Evolutionary conservation across 2,113 vertebrate genomes (phyloP).

Genomic region (Spea multiplicata): DNA sequence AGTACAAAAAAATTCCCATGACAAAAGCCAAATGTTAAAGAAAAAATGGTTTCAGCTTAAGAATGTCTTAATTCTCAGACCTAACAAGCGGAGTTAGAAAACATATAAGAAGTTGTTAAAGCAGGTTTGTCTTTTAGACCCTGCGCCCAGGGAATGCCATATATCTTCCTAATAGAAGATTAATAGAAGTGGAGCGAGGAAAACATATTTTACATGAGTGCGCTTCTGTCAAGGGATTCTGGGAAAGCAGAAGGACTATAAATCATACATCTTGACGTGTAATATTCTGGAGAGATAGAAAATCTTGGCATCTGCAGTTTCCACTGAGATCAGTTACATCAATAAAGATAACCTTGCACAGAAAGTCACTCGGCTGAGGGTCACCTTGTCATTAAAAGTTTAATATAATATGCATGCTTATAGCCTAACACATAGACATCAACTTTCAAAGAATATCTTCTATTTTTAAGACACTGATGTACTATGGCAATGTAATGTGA

Average conservation of each 20-base stretch:
- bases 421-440: background rate
- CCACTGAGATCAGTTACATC: slow-evolving; percentile 18
- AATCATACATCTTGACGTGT: background rate
- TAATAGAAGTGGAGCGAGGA: slow-evolving; percentile 13
- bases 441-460: background rate
- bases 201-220: slow-evolving; percentile 10
- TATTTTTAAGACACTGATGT: no score
- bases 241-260: slow-evolving; percentile 8
- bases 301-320: slow-evolving; percentile 8
- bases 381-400: slow-evolving; percentile 2
- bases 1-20: no score
- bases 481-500: no score
- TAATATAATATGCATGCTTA: background rate
- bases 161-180: slow-evolving; percentile 24
- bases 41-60: background rate
- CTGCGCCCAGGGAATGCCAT: slow-evolving; percentile 17
- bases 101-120: background rate
- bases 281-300: slow-evolving; percentile 20
- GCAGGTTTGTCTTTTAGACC: background rate
- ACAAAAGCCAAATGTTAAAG: no score
- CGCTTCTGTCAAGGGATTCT: slow-evolving; percentile 20
- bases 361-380: background rate
- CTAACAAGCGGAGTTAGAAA: no score
- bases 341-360: slow-evolving; percentile 22
- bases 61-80: background rate